phyloP scores from a whole-genome alignment of 2,797 vertebrate species.

The Galagoides demidoff region DNA sequence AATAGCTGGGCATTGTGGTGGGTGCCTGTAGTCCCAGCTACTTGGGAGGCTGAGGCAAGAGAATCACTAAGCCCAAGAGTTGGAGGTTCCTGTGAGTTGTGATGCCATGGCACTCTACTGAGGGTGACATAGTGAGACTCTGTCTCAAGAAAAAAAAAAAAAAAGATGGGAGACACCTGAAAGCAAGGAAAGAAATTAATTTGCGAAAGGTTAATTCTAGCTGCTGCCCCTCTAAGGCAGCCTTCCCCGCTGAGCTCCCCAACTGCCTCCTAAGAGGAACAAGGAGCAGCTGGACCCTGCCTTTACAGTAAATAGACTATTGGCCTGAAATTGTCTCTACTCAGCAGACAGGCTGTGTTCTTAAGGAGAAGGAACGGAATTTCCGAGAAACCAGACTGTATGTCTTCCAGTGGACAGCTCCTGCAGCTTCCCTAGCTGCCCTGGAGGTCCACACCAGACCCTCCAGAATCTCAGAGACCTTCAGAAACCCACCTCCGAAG shows the following conservation, averaged over 20 bases:
- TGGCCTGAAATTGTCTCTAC: slow-evolving; percentile 55
- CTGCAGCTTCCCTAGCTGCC: background rate
- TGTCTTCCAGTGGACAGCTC: slow-evolving; percentile 55
- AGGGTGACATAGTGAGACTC: too few relatives aligned
- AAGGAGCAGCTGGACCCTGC: background rate
- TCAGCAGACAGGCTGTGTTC: slow-evolving; percentile 54
- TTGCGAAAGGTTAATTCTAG: background rate
- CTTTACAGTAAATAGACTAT: slow-evolving; percentile 61
- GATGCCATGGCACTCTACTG: too few relatives aligned
- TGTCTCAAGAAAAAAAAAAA: too few relatives aligned
- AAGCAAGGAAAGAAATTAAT: background rate
- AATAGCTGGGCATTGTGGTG: too few relatives aligned
- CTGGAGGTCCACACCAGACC: slow-evolving; percentile 19
- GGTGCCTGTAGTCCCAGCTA: too few relatives aligned
- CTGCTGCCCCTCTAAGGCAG: background rate
- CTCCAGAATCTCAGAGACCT: background rate
- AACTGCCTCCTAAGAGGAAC: background rate
- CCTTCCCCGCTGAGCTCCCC: background rate
- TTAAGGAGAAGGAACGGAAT: slow-evolving; percentile 10
- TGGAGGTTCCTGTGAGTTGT: too few relatives aligned
- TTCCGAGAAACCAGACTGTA: slow-evolving; percentile 69
- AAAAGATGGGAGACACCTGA: background rate
- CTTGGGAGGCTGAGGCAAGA: too few relatives aligned
- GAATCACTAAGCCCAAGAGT: too few relatives aligned
- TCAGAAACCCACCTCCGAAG: background rate